Conservation (phyloP, 1,140 invertebrate species). For the Sitophilus oryzae region DNA sequence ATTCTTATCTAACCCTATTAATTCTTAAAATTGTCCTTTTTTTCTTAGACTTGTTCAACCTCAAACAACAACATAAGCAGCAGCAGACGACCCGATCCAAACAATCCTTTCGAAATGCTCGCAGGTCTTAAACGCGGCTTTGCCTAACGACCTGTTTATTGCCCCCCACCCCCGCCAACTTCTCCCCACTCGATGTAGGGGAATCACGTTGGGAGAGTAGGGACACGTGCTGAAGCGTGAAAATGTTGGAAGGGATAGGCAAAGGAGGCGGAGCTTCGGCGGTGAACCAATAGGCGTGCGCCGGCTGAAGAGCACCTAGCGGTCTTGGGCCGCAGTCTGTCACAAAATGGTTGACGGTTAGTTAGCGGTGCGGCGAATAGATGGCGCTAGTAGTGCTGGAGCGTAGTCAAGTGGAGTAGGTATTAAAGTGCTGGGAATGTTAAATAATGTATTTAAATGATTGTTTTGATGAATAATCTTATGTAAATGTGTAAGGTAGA, state of each 20-base stretch:
- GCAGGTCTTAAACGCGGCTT: slow-evolving; percentile 41
- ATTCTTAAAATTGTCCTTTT: no score
- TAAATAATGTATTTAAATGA: no score
- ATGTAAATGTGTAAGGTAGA: no score
- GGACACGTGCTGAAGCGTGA: slow-evolving; percentile 12
- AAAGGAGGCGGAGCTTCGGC: slow-evolving; percentile 26
- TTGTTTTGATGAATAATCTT: no score
- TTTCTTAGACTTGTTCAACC: no score
- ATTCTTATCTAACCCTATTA: no score
- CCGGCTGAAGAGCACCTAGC: slow-evolving; percentile 34
- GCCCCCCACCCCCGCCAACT: slow-evolving; percentile 30
- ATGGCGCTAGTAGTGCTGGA: slow-evolving; percentile 25
- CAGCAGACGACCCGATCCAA: background rate
- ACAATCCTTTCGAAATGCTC: slow-evolving; percentile 15
- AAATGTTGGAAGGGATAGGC: slow-evolving; percentile 20
- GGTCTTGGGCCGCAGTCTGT: slow-evolving; percentile 29
- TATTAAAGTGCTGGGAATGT: no score
- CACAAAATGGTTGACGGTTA: slow-evolving; percentile 41
- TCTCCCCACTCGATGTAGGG: slow-evolving; percentile 23
- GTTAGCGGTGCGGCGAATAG: slow-evolving; percentile 21
- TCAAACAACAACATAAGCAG: no score
- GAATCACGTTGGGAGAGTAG: slow-evolving; percentile 18
- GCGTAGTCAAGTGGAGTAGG: background rate
- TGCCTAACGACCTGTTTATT: slow-evolving; percentile 45
- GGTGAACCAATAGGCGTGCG: slow-evolving; percentile 34